phyloP scores from a whole-genome alignment of 2,113 vertebrate genomes.

The Cisticola juncidis region DNA sequence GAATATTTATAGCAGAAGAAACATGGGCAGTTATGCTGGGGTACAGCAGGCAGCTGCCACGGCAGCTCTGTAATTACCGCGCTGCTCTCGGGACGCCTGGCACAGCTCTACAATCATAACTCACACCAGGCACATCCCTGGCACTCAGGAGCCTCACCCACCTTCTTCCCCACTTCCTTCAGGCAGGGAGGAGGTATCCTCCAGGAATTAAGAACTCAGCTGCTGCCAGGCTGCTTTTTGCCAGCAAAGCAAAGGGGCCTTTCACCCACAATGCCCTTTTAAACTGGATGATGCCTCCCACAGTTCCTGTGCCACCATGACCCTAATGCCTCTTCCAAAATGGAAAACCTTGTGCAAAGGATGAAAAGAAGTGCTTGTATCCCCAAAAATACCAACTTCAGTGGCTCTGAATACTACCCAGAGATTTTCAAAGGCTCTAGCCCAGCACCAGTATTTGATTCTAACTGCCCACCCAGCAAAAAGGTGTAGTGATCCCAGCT shows the following conservation, averaged over 20 bases:
- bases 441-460: background rate
- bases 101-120: background rate
- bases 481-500: background rate
- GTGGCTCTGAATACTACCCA: background rate
- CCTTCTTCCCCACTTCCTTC: background rate
- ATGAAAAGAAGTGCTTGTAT: background rate
- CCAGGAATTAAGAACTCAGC: background rate
- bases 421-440: background rate
- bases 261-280: background rate
- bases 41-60: conserved; percentile 36
- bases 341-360: background rate
- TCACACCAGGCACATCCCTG: background rate
- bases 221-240: background rate
- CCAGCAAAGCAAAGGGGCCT: background rate
- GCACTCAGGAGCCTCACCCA: background rate
- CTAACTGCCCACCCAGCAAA: background rate
- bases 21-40: background rate
- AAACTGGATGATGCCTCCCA: background rate
- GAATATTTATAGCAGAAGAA: conserved; percentile 44
- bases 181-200: background rate
- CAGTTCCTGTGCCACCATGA: background rate
- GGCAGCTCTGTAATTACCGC: conserved; percentile 24
- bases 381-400: background rate
- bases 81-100: background rate
- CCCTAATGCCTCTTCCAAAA: background rate